Conservation (phyloP, 2,113 vertebrate genomes). For the Ophthalmolycus amberensis region DNA sequence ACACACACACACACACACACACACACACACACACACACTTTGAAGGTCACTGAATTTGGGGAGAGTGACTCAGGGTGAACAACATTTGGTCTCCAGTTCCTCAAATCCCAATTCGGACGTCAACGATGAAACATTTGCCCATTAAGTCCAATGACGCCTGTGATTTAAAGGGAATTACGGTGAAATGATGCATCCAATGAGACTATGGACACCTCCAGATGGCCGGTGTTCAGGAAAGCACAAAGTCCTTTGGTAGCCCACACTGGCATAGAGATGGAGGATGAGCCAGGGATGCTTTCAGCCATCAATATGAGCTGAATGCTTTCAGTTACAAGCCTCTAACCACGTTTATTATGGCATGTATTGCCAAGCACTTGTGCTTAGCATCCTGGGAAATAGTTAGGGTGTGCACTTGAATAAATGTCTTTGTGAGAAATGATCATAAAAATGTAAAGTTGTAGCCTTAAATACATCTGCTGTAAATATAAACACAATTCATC, state of each 20-base stretch:
- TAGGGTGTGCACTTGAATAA: constrained; percentile 32
- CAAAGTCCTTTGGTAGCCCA: constrained; percentile 60
- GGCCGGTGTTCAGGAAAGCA: constrained; percentile 74
- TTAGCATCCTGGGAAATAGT: constrained; percentile 38
- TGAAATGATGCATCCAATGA: constrained; percentile 82
- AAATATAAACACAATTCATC: constrained; percentile 30
- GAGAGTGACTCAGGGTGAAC: constrained; percentile 75
- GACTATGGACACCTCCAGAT: constrained; percentile 80
- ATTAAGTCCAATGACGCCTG: constrained; percentile 85
- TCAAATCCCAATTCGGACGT: constrained; percentile 75
- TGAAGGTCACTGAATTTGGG: constrained; percentile 84
- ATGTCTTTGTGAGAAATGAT: constrained; percentile 46
- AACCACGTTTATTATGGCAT: constrained; percentile 66
- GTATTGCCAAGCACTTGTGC: constrained; percentile 46
- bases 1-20: constrained; percentile 13
- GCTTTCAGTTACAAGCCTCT: constrained; percentile 63
- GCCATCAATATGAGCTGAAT: constrained; percentile 54
- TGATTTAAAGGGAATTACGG: constrained; percentile 83
- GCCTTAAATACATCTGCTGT: constrained; percentile 4
- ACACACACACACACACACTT: constrained; percentile 43
- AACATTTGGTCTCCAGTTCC: constrained; percentile 77
- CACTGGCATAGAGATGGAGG: constrained; percentile 48
- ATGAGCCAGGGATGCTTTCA: constrained; percentile 57
- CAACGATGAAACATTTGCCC: constrained; percentile 80
- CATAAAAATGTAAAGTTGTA: constrained; percentile 34